Base-by-base conservation (phyloP, 2,113 vertebrate species). In the Pseudolaguvia tuberculata region DNA sequence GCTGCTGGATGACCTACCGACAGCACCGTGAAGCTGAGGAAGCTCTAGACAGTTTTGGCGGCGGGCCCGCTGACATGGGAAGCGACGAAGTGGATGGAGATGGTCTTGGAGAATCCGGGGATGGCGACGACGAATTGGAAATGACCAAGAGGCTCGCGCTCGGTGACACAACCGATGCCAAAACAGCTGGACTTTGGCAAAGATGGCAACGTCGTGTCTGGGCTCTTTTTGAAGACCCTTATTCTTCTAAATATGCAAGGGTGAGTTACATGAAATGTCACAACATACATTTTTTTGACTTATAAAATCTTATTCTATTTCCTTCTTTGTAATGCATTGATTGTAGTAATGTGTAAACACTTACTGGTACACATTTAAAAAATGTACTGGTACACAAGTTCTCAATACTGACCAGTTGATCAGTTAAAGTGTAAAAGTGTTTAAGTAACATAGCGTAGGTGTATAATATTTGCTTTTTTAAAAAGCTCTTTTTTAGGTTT, bases 1-100 rank as follows among this genome's bases (percentile, higher is more conserved):
- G 94, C 84, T 95, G 94, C 72, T 95, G 94, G 94, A 95, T 95
- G 94, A 95, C 93, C 2, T 95, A 94, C 80, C 87, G 94, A 75
- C 94, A 95, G 88, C 94, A 95, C 86, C 91, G 94, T 0, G 94
- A 95, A 85, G 94, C 94, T 1, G 94, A 95, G 85, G 94, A 95
- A 87, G 94, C 94, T 42, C 90, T 95, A 51, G 94, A 95, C 87
- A 95, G 93, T 87, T 95, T 95, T 76, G 94, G 93, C 6, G 93
- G 93, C 29, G 93, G 93, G 0, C 91, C 93, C 39, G 87, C 91
- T 82, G 94, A 95, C 66, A 88, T 87, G 90, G 91, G 76, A 8
- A 76, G 52, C 29, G 81, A 77, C 27, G 80, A 84, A 4, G 73
- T 31, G 18, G 93, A 93, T 78, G 88, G 87, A 55, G 93, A 94